Conservation (phyloP, 2,797 vertebrate species). For the Helarctos malayanus region DNA sequence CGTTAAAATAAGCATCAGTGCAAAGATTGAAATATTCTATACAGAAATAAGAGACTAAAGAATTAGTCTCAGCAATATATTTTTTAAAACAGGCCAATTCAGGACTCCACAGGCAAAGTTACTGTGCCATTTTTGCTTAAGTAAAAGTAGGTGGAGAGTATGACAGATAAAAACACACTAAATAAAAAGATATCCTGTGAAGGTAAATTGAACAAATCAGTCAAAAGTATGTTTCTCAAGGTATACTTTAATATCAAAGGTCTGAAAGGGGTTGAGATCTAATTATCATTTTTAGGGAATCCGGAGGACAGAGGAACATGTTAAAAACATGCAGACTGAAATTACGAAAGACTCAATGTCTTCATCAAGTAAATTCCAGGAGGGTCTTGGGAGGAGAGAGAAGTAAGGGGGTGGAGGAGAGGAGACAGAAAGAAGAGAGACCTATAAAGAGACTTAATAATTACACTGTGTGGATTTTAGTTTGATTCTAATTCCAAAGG, state of each 20-base stretch:
- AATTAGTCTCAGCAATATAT: not conserved
- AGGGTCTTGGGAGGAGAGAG: accelerated
- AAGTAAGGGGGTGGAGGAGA: not conserved
- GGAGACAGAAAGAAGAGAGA: not conserved
- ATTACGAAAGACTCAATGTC: not conserved
- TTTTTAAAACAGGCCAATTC: not conserved
- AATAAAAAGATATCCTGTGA: not conserved
- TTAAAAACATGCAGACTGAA: not conserved
- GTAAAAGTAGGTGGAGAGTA: not conserved
- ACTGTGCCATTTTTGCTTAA: not conserved
- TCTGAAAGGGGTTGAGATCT: not conserved
- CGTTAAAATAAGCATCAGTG: not conserved
- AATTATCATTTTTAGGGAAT: not conserved
- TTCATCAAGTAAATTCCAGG: not conserved
- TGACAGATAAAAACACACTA: not conserved
- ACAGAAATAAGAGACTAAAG: not conserved
- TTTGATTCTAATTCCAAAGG: not conserved
- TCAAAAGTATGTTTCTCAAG: not conserved
- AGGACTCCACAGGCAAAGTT: not conserved
- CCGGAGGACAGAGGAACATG: not conserved
- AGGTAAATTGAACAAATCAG: not conserved
- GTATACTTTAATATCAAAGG: not conserved
- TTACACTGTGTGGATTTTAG: not conserved
- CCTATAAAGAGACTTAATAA: not conserved
- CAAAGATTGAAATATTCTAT: not conserved